These are phyloP conservation scores for Cactoblastis cactorum DNA, from an alignment of 2,888 invertebrate species.

Conservation along the genomic window DNA sequence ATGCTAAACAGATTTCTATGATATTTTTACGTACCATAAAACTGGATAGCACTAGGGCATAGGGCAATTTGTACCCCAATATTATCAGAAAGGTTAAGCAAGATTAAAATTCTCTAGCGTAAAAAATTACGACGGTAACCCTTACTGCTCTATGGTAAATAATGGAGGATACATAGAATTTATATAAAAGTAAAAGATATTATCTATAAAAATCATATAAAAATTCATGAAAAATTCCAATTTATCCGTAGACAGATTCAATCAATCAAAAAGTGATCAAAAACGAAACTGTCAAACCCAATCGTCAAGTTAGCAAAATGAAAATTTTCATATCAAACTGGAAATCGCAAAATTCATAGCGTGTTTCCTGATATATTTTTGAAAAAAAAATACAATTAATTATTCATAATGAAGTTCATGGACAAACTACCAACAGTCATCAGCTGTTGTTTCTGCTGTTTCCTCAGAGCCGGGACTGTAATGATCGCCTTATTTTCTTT, in stretches of 20 bases:
- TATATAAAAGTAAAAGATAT: too few species aligned
- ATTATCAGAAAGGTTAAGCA: too few species aligned
- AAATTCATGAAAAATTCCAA: too few species aligned
- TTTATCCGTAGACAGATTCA: not conserved
- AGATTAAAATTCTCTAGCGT: too few species aligned
- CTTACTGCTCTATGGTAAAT: too few species aligned
- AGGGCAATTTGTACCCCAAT: too few species aligned
- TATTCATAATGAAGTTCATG: slow-evolving; percentile 41
- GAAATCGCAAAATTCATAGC: not conserved
- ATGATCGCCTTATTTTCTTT: slow-evolving; percentile 55
- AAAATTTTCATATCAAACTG: not conserved
- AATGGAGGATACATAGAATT: too few species aligned
- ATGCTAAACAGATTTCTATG: too few species aligned
- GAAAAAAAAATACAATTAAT: not conserved
- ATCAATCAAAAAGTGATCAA: slow-evolving; percentile 9
- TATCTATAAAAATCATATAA: too few species aligned
- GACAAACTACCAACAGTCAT: slow-evolving; percentile 54
- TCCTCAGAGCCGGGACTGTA: slow-evolving; percentile 55
- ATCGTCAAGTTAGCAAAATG: not conserved
- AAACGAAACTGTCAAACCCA: not conserved
- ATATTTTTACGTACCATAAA: too few species aligned
- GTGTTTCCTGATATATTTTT: not conserved
- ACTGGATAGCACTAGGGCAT: too few species aligned
- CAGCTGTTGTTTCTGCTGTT: slow-evolving; percentile 67
- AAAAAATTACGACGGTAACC: too few species aligned